phyloP scores from a whole-genome alignment of 30 jellyfish, hydroid and myxozoan species.

The Rhopilema esculentum region DNA sequence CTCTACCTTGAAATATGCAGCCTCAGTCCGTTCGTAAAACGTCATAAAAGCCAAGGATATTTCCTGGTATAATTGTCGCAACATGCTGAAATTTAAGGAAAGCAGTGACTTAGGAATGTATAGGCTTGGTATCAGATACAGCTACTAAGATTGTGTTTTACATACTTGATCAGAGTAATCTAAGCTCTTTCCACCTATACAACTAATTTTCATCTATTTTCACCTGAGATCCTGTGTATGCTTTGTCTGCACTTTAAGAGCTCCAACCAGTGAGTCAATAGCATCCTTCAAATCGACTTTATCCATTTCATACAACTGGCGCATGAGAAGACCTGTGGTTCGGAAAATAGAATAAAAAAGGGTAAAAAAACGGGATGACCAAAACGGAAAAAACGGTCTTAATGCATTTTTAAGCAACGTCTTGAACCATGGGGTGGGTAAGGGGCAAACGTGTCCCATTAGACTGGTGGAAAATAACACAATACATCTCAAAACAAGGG shows the following conservation, averaged over 20 bases:
- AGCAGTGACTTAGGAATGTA: background rate
- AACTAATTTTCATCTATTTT: no score
- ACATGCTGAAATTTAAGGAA: conserved; percentile 36
- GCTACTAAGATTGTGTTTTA: no score
- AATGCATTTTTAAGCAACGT: no score
- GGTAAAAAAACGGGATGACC: background rate
- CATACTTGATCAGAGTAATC: no score
- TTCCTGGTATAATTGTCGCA: conserved; percentile 77
- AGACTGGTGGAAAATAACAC: no score
- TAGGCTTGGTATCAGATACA: no score
- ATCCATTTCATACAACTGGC: conserved; percentile 43
- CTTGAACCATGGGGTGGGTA: no score
- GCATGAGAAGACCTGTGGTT: conserved; percentile 34
- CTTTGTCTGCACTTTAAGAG: conserved; percentile 41
- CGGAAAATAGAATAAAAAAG: background rate
- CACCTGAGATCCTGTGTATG: conserved; percentile 72
- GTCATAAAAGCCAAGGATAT: conserved; percentile 51
- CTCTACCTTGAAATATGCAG: conserved; percentile 27
- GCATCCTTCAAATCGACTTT: conserved; percentile 57
- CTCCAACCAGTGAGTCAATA: conserved; percentile 51
- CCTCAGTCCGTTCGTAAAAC: conserved; percentile 29
- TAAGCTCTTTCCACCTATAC: no score
- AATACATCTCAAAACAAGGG: no score
- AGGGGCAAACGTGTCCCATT: no score
- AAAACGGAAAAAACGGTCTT: background rate